Evolutionary conservation across 2,888 invertebrate species (phyloP), one percentile per base, ranked within the genome.

Genomic region (Chaetogeoica ovagalla): DNA sequence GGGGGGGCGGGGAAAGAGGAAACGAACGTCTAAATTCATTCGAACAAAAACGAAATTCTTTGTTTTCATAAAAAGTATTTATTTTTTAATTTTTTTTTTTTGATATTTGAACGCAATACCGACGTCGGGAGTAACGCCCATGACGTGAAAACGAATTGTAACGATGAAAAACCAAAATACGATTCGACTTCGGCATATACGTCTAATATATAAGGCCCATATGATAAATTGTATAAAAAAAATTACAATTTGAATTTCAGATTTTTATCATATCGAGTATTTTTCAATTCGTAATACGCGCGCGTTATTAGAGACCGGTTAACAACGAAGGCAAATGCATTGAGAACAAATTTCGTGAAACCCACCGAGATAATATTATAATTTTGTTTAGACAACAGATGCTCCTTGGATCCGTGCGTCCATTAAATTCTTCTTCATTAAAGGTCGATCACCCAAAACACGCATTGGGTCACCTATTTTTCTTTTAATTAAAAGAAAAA

Each of bases 401-500:
- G 37, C 66, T 59, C 75, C 68, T 59, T 5, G 8, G 68, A 68
- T 76, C 23, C 23, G 30, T n/a, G 59, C 59, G 15, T 57, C 30
- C 43, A 76, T 59, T 23, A 48, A 75, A 8, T 23, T 55, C 19
- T 59, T 66, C 30, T 30, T 30, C 30, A 30, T 30, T 30, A 30
- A 59, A 68, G 75, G 75, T 76, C 66, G 48, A 68, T 76, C 75
- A 76, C 75, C 75, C 48, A 48, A 68, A 68, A 76, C 48, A 15
- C 43, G 13, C 75, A 30, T 30, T 66, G 43, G 43, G 66, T 75
- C 57, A 59, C 48, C 75, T 57, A 68, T 68, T 76, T 68, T 65
- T 71, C n/a, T 68, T 72, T 68, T 76, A 76, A 76, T 76, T 76
- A 68, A 76, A 75, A n/a, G n/a, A n/a, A 75, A 75, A 76, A 76